Evolutionary conservation across 2,113 vertebrate genomes (phyloP), one percentile per base, ranked within the genome.

Genomic region (Ochotona curzoniae): DNA sequence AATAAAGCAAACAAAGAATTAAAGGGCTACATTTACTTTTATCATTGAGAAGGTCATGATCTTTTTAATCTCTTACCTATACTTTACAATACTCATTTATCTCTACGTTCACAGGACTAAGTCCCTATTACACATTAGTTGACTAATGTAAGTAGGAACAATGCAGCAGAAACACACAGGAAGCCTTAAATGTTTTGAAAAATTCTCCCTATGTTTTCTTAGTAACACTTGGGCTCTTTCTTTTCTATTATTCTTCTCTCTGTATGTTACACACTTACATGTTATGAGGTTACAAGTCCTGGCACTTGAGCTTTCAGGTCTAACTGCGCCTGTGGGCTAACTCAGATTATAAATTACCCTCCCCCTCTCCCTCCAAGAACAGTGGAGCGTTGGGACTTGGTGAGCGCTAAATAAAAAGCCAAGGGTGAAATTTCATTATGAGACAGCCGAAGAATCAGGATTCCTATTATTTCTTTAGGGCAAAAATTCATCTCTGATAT

Each of bases 1-100:
- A n/a, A n/a, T n/a, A n/a, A n/a, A n/a, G n/a, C n/a, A n/a, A n/a
- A n/a, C n/a, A n/a, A n/a, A n/a, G n/a, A n/a, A n/a, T n/a, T n/a
- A n/a, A n/a, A n/a, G n/a, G n/a, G 25, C 80, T 15, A n/a, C 81
- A n/a, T 67, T 87, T 92, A 73, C n/a, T 91, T 78, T 81, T 69
- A 32, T 88, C 23, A 83, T 38, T 89, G 47, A 81, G 96, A 88
- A 84, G n/a, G 18, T 47, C 61, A 51, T 67, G 28, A 44, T 87
- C 26, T 70, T 83, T 90, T 47, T 75, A n/a, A 49, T 87, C 23
- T 64, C n/a, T 70, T 95, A 61, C 15, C 35, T 93, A 63, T 30
- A 25, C 28, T 88, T 10, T n/a, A 2, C n/a, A 30, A 82, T 89
- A 71, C 17, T 49, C 64, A 66, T n/a, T 57, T 79, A 79, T 49